Conservation (phyloP, 2,888 invertebrate genomes). For the Oligia strigilis region DNA sequence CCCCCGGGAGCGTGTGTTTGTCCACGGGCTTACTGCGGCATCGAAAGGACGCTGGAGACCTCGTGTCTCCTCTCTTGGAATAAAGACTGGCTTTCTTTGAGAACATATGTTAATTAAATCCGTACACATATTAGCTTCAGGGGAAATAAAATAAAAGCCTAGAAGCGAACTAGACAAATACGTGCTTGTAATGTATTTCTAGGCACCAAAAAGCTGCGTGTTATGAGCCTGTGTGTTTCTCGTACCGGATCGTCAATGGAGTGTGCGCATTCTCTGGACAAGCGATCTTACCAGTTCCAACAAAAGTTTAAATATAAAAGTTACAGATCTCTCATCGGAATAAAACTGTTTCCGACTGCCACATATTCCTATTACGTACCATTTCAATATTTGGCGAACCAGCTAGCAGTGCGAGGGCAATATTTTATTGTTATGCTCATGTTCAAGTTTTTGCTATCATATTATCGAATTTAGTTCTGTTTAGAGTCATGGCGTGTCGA, state of each 20-base stretch:
- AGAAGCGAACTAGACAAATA: not conserved
- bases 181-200: not conserved
- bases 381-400: constrained; percentile 38
- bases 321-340: constrained; percentile 36
- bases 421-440: constrained; percentile 22
- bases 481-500: constrained; percentile 8
- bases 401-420: constrained; percentile 1
- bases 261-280: not conserved
- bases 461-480: constrained; percentile 27
- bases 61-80: constrained; percentile 14
- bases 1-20: constrained; percentile 49
- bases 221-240: not conserved
- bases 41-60: constrained; percentile 23
- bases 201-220: not conserved
- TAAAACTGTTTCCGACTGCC: constrained; percentile 33
- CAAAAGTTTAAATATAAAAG: constrained; percentile 49
- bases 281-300: constrained; percentile 18
- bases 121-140: not conserved
- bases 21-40: constrained; percentile 52
- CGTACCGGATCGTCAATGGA: constrained; percentile 27
- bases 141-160: not conserved
- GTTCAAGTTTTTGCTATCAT: constrained; percentile 10
- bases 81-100: constrained; percentile 33
- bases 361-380: constrained; percentile 21
- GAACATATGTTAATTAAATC: constrained; percentile 47